A percentile compares a stretch with the other conserved stretches of the same genome.
phyloP scores from a whole-genome alignment of 2,113 vertebrate species.

The Leuciscus idus region DNA sequence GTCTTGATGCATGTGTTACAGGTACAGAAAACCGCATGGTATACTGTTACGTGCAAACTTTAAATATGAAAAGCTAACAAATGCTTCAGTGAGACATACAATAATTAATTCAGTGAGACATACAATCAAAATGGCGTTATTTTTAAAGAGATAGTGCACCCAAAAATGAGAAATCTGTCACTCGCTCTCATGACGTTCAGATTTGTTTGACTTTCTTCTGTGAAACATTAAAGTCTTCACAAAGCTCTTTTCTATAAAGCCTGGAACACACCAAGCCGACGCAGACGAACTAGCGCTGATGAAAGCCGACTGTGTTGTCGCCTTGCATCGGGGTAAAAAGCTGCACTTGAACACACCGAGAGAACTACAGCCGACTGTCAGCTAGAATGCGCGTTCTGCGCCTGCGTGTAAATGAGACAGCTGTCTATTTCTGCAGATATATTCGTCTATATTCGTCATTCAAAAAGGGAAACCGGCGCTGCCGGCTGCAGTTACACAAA shows the following conservation, averaged over 20 bases:
- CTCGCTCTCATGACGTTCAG: not conserved
- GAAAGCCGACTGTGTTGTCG: too few relatives aligned
- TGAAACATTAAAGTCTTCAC: not conserved
- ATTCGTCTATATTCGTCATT: too few relatives aligned
- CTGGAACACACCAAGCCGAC: too few relatives aligned
- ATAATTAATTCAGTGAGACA: not conserved
- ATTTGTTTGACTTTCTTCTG: not conserved
- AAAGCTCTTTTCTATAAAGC: not conserved
- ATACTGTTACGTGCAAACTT: constrained; percentile 14
- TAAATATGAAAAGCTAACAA: not conserved
- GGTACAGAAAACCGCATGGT: constrained; percentile 49
- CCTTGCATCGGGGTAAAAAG: too few relatives aligned
- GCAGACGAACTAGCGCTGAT: too few relatives aligned
- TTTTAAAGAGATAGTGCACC: not conserved
- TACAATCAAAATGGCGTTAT: not conserved
- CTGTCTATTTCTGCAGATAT: too few relatives aligned
- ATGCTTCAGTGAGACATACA: not conserved
- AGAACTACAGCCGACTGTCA: too few relatives aligned
- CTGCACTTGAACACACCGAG: too few relatives aligned
- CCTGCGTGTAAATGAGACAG: too few relatives aligned
- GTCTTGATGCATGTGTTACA: constrained; percentile 52
- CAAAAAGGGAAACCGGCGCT: too few relatives aligned
- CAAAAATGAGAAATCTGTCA: not conserved
- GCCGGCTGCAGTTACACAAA: too few relatives aligned
- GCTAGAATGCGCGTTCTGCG: too few relatives aligned